These are phyloP conservation scores for Entomobrya multifasciata DNA, from an alignment of 2,888 invertebrate genomes.

Conservation along the genomic window DNA sequence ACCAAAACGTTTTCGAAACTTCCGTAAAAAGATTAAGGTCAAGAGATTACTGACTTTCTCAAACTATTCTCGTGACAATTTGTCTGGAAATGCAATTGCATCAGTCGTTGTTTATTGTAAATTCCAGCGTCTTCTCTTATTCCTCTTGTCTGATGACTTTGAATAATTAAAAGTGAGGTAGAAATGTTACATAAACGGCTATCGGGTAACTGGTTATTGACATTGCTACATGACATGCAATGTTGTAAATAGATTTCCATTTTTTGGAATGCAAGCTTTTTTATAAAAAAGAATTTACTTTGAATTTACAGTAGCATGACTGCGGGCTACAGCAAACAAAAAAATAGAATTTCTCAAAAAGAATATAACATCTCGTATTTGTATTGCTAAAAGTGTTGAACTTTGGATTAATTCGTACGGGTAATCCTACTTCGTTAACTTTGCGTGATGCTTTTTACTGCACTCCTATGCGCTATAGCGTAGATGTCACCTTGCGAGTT, in stretches of 20 bases:
- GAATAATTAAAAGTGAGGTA: constrained; percentile 56
- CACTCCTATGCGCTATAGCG: neutral
- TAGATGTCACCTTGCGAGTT: constrained; percentile 32
- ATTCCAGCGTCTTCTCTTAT: constrained; percentile 36
- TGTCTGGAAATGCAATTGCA: constrained; percentile 23
- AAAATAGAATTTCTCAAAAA: too few species aligned
- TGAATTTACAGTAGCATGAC: neutral
- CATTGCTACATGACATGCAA: constrained; percentile 6
- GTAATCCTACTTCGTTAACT: too few species aligned
- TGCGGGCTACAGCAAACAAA: too few species aligned
- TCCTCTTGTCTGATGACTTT: constrained; percentile 4
- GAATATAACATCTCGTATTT: too few species aligned
- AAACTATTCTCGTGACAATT: neutral
- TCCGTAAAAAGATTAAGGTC: constrained; percentile 1
- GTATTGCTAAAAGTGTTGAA: too few species aligned
- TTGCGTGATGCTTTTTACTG: neutral
- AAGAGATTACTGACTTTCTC: constrained; percentile 33
- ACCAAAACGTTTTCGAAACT: neutral
- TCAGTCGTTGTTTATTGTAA: constrained; percentile 59
- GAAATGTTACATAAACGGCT: constrained; percentile 42
- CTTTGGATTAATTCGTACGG: neutral
- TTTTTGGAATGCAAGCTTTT: constrained; percentile 11
- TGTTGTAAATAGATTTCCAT: constrained; percentile 10
- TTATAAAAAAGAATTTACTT: neutral
- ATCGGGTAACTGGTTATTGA: constrained; percentile 33